phyloP scores from a whole-genome alignment of 2,888 invertebrate genomes.

The Nemotelus pantherinus region DNA sequence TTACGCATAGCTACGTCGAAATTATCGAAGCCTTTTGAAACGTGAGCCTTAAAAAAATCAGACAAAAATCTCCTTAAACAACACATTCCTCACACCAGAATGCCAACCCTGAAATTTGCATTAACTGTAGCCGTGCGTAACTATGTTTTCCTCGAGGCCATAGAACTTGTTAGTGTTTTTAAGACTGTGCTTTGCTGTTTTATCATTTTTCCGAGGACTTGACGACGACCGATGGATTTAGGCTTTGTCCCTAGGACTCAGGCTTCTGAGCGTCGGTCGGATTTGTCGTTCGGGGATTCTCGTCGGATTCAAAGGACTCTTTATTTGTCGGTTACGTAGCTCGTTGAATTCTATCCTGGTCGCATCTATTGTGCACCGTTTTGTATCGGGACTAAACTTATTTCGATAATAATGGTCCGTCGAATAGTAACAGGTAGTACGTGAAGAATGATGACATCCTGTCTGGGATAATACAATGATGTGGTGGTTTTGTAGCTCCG shows the following conservation, averaged over 20 bases:
- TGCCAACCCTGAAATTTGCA: too few relatives aligned
- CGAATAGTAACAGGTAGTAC: conserved; percentile 34
- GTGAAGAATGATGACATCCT: conserved; percentile 2
- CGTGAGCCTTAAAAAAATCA: too few relatives aligned
- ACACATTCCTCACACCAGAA: too few relatives aligned
- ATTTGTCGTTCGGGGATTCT: conserved; percentile 21
- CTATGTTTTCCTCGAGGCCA: background rate
- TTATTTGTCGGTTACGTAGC: conserved; percentile 39
- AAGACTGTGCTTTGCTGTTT: background rate
- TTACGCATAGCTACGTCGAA: too few relatives aligned
- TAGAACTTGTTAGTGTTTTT: conserved; percentile 36
- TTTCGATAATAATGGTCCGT: conserved; percentile 27
- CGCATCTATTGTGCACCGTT: conserved; percentile 26
- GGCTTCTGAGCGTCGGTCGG: background rate
- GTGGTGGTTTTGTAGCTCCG: background rate
- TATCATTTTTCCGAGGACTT: conserved; percentile 28
- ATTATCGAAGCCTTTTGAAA: too few relatives aligned
- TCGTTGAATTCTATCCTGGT: conserved; percentile 11
- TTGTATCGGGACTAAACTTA: conserved; percentile 17
- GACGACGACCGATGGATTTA: conserved; percentile 33
- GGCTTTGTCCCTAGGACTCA: conserved; percentile 18
- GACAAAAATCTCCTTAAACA: too few relatives aligned
- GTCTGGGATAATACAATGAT: conserved; percentile 2
- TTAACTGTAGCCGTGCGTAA: too few relatives aligned
- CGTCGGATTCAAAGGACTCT: conserved; percentile 24